Evolutionary conservation across 1,140 invertebrate species (phyloP), one percentile per base, ranked within the genome.

Genomic region (Dreissena rostriformis): DNA sequence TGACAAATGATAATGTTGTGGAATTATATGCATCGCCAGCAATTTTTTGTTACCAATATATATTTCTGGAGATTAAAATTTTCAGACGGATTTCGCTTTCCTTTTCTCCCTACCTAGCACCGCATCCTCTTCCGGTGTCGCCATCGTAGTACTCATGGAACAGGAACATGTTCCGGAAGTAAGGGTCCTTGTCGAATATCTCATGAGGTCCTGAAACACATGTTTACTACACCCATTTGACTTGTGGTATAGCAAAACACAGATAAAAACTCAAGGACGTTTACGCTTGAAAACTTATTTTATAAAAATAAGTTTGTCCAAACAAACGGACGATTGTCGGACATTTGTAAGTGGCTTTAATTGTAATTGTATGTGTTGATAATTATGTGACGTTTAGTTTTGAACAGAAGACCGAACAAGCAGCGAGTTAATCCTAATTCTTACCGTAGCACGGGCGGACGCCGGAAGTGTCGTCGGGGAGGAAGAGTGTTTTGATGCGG

Each of bases 361-460:
- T 39, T 8, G 2, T 39, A 39, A 39, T 39, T 39, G 39, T 8
- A 39, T 39, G 39, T 39, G 2, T 2, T 39, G 39, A 39, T 39
- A 8, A n/a, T 39, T 39, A 39, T 39, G 39, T 39, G 2, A 39
- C 2, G 39, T 39, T 39, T 39, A 8, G 39, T 39, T 39, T 39
- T 39, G 8, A 2, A 39, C 39, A 39, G 39, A 39, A 39, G 39
- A 39, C 39, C 39, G 39, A 2, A 39, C 39, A 39, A 39, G 8
- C 8, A 39, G 8, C 8, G 4, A 39, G 39, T 39, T 5, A 39
- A 39, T 39, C 39, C 8, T 2, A 39, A 39, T 8, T 19, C 72
- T 12, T 81, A 93, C 93, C 93, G 88, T 94, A 92, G 76, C 91
- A 92, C 26, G 93, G 91, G 52, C 93, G 78, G 22, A 70, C 51